phyloP scores from a whole-genome alignment of 2,113 vertebrate genomes.

The Sebastes fasciatus region DNA sequence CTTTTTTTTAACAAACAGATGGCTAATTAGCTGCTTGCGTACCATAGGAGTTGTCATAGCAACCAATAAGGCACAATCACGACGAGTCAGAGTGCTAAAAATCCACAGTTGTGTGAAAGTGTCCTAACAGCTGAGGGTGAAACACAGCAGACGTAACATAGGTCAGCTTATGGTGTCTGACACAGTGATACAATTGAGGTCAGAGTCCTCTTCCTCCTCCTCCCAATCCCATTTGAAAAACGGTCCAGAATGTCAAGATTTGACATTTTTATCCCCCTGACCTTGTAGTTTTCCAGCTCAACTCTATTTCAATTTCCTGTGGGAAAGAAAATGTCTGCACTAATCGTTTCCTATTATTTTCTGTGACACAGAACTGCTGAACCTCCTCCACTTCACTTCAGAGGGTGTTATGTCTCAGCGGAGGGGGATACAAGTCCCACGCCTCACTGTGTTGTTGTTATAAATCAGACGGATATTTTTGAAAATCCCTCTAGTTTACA shows the following conservation, averaged over 20 bases:
- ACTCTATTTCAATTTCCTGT: slow-evolving; percentile 40
- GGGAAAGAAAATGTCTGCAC: slow-evolving; percentile 14
- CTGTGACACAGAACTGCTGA: slow-evolving; percentile 43
- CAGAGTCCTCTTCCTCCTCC: slow-evolving; percentile 29
- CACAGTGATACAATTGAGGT: slow-evolving; percentile 35
- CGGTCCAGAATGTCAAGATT: slow-evolving; percentile 33
- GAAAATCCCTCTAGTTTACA: neutral
- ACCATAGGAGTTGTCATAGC: neutral
- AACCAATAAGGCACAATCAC: neutral
- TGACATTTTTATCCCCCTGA: slow-evolving; percentile 60
- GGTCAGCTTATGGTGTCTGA: slow-evolving; percentile 15
- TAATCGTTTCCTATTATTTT: slow-evolving; percentile 58
- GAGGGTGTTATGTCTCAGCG: slow-evolving; percentile 23
- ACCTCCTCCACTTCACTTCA: slow-evolving; percentile 17
- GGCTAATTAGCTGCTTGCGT: neutral
- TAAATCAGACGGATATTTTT: neutral
- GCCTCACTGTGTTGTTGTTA: neutral
- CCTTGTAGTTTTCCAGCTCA: slow-evolving; percentile 61
- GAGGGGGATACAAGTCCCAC: neutral
- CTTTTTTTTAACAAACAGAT: neutral
- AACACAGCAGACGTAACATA: neutral
- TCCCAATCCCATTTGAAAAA: slow-evolving; percentile 34
- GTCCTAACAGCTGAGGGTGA: slow-evolving; percentile 4
- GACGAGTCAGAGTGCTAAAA: neutral
- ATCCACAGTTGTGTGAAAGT: neutral